phyloP scores from a whole-genome alignment of 2,888 invertebrate genomes.

The Clusia tigrina region DNA sequence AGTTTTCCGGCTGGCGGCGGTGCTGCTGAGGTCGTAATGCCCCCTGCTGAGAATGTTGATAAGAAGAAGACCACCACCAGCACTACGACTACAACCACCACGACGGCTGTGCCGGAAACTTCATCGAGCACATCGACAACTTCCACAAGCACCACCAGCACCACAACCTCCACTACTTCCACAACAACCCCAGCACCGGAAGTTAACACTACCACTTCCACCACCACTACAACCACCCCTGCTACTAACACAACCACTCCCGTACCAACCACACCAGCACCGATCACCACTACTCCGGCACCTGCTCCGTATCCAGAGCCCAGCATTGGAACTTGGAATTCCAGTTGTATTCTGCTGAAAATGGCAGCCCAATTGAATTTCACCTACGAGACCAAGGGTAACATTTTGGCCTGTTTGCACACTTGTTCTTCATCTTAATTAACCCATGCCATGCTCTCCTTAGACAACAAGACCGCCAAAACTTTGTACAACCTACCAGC shows the following conservation, averaged over 20 bases:
- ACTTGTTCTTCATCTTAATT: not conserved
- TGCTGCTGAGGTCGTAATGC: conserved; percentile 11
- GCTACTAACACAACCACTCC: conserved; percentile 52
- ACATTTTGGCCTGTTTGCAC: conserved; percentile 7
- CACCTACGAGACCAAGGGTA: conserved; percentile 59
- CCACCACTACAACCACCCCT: conserved; percentile 41
- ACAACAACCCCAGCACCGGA: not conserved
- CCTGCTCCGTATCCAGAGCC: conserved; percentile 60
- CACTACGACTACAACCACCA: conserved; percentile 14
- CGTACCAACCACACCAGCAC: conserved; percentile 49
- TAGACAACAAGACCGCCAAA: conserved; percentile 54
- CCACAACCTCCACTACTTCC: not conserved
- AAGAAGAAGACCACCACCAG: conserved; percentile 22
- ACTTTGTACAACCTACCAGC: conserved; percentile 65
- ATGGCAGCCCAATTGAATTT: conserved; percentile 75
- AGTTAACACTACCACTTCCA: conserved; percentile 52
- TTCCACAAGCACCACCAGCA: not conserved
- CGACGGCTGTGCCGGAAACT: not conserved
- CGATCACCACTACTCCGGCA: conserved; percentile 18
- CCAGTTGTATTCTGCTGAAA: conserved; percentile 72
- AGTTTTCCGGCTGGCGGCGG: conserved; percentile 29
- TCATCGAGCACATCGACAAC: not conserved
- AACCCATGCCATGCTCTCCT: too few species aligned
- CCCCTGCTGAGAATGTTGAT: conserved; percentile 17
- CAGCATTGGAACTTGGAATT: conserved; percentile 67